Evolutionary conservation across 2,888 invertebrate species (phyloP), one percentile per base, ranked within the genome.

Genomic region (Cosmorhoe ocellata): DNA sequence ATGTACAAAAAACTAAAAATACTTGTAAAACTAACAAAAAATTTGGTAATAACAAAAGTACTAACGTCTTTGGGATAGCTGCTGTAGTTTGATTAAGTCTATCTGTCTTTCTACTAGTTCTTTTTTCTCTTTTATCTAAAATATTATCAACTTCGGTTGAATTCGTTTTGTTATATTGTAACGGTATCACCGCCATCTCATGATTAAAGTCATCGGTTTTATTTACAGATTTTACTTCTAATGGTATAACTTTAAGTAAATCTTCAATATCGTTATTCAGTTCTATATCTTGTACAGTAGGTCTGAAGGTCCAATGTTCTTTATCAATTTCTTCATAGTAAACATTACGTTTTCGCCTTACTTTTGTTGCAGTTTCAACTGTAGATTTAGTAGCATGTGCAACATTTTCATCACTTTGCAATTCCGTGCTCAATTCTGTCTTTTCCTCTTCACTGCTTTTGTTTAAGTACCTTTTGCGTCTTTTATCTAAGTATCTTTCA

Each of bases 31-130:
- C 11, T 22, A 34, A 14, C 6, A 1, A 28, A 14, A 5, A 14
- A 22, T 2, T 3, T 18, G 4, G 3, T 18, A 18, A 18, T n/a
- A 18, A 18, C 18, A 18, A 18, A 4, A 3, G 2, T 18, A 75
- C 87, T 80, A 72, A 91, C 91, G 87, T 88, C 76, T 91, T 91
- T 7, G 91, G 91, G 34, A 90, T 75, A 22, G 87, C 79, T 2
- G 87, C 89, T 24, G 90, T 91, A 1, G 91, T 91, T 68, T 91
- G 90, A 61, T 91, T 91, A 1, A 90, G 60, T 58, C 89, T 77
- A 58, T 91, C 91, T 8, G 90, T 88, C 67, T 91, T 91, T 49
- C 91, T 83, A 61, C 90, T 91, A 0, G 91, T 91, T 47, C 90
- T 83, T 61, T 91, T 91, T 28, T 90, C 87, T 34, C 89, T 79